These are phyloP conservation scores for Hippolais icterina DNA, from an alignment of 2,113 vertebrate species.

Conservation along the genomic window DNA sequence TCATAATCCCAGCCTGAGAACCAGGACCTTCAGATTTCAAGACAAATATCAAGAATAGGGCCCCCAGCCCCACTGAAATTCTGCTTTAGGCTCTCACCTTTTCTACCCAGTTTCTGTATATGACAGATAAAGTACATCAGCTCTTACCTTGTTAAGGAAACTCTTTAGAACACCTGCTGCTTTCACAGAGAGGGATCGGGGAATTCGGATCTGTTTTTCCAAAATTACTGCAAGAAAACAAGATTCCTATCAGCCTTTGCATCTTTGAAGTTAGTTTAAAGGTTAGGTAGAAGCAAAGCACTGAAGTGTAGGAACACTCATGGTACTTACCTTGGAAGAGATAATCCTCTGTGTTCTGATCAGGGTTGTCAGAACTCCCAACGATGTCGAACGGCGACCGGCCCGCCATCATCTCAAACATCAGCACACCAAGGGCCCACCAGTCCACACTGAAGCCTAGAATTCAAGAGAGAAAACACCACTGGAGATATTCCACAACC, in stretches of 20 bases:
- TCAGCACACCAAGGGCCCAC: slow-evolving; percentile 98
- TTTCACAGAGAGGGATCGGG: slow-evolving; percentile 96
- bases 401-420: slow-evolving; percentile 99
- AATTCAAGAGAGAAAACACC: slow-evolving; percentile 28
- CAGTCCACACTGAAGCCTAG: slow-evolving; percentile 96
- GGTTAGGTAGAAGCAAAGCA: not conserved
- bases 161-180: slow-evolving; percentile 97
- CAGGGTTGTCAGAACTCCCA: slow-evolving; percentile 96
- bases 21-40: not conserved
- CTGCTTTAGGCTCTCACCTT: not conserved
- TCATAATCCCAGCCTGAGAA: not conserved
- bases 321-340: slow-evolving; percentile 92
- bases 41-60: not conserved
- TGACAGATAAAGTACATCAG: not conserved
- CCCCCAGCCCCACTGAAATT: not conserved
- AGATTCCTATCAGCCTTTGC: not conserved
- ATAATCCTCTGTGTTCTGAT: slow-evolving; percentile 99
- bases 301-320: not conserved
- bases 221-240: slow-evolving; percentile 88
- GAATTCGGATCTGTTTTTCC: slow-evolving; percentile 98
- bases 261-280: not conserved
- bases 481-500: not conserved
- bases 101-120: not conserved
- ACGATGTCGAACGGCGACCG: slow-evolving; percentile 97
- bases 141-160: slow-evolving; percentile 95